These are phyloP conservation scores for Lucilia cuprina DNA, from an alignment of 1,140 invertebrate genomes.

Conservation along the genomic window DNA sequence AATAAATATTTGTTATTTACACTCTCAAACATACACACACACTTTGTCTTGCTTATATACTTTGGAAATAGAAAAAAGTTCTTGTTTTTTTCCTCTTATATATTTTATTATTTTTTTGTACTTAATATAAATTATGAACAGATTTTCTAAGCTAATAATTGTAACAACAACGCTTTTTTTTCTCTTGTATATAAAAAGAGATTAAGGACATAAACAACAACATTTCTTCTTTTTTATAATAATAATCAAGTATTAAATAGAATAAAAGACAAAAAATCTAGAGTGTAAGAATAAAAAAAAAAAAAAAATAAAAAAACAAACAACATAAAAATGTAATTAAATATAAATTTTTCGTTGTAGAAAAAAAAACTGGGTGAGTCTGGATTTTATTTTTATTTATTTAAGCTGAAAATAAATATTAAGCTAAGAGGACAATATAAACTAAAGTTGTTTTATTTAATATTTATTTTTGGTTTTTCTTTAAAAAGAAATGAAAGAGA, in stretches of 20 bases:
- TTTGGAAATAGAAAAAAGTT: not conserved
- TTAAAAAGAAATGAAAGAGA: too few species aligned
- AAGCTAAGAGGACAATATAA: too few species aligned
- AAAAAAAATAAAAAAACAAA: too few species aligned
- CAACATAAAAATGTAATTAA: too few species aligned
- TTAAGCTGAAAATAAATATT: too few species aligned
- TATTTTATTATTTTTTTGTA: not conserved
- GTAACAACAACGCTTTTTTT: not conserved
- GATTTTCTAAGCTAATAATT: slow-evolving; percentile 3
- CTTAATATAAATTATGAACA: not conserved
- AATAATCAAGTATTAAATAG: not conserved
- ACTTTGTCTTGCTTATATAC: not conserved
- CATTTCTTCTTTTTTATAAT: not conserved
- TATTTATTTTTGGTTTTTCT: too few species aligned
- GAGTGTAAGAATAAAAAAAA: too few species aligned
- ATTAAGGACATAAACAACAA: not conserved
- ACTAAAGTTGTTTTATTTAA: too few species aligned
- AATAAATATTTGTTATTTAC: slow-evolving; percentile 11
- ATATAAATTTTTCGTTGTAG: too few species aligned
- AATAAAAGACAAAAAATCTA: not conserved
- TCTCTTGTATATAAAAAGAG: not conserved
- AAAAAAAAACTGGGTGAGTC: too few species aligned
- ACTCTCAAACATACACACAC: not conserved
- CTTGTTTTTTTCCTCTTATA: not conserved
- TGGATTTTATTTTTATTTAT: too few species aligned